These are phyloP conservation scores for Brachionus calyciflorus DNA, from an alignment of 1,140 invertebrate species.

Conservation along the genomic window DNA sequence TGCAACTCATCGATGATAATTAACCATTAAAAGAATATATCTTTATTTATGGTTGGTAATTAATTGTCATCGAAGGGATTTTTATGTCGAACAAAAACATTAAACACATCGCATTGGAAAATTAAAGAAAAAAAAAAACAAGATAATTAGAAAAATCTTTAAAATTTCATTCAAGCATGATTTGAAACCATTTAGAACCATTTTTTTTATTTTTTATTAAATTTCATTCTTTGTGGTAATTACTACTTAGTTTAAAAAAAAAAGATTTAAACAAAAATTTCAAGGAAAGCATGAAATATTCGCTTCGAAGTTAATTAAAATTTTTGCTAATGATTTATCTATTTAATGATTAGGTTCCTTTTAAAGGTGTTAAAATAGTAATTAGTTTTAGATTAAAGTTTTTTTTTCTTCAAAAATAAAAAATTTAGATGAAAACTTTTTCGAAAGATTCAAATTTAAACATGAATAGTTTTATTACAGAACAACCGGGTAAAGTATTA, in stretches of 20 bases:
- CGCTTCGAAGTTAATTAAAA: too few relatives aligned
- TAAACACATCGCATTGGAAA: constrained; percentile 33
- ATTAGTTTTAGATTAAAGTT: too few relatives aligned
- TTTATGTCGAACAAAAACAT: background rate
- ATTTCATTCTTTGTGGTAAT: constrained; percentile 12
- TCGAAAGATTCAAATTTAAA: background rate
- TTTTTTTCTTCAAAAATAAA: too few relatives aligned
- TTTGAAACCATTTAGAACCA: background rate
- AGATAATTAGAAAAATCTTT: constrained; percentile 29
- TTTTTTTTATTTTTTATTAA: background rate
- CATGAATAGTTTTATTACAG: background rate
- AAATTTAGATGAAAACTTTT: too few relatives aligned
- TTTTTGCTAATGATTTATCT: too few relatives aligned
- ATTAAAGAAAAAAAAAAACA: constrained; percentile 3
- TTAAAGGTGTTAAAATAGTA: too few relatives aligned
- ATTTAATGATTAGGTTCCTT: too few relatives aligned
- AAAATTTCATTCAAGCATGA: constrained; percentile 32
- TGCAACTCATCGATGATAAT: constrained; percentile 14
- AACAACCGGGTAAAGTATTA: background rate
- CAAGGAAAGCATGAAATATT: constrained; percentile 1
- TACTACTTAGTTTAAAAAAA: constrained; percentile 29
- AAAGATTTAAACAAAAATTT: constrained; percentile 5
- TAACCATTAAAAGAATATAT: constrained; percentile 15
- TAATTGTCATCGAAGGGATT: constrained; percentile 36
- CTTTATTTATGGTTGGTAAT: constrained; percentile 35